Evolutionary conservation across 2,113 vertebrate genomes (phyloP).

Genomic region (Antennarius striatus): DNA sequence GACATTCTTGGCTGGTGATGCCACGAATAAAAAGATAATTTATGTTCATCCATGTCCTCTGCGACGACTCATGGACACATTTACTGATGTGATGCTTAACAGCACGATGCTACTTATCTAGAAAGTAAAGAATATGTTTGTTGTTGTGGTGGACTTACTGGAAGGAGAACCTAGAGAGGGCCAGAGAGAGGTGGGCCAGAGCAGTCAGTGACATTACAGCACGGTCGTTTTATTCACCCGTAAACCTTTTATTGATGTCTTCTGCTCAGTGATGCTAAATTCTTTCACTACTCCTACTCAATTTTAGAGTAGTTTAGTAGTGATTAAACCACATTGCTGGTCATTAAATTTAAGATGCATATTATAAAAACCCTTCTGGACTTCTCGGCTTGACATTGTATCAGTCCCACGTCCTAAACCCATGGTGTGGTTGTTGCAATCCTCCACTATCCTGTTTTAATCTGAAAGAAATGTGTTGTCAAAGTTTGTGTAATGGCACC

Average conservation of each 20-base stretch:
- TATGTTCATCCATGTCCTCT: not conserved
- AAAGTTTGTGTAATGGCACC: no score
- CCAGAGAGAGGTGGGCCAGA: no score
- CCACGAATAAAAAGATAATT: not conserved
- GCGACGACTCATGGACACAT: not conserved
- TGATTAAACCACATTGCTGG: not conserved
- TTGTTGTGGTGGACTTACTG: not conserved
- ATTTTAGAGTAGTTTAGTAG: not conserved
- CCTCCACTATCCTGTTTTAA: no score
- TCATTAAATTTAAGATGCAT: not conserved
- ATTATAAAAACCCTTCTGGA: no score
- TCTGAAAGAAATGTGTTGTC: no score
- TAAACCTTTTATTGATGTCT: not conserved
- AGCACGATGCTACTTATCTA: not conserved
- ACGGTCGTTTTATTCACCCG: not conserved
- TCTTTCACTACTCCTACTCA: conserved; percentile 1
- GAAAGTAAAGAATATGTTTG: not conserved
- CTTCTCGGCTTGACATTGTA: no score
- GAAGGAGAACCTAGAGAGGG: no score
- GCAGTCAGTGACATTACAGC: not conserved
- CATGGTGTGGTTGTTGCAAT: no score
- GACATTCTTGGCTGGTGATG: not conserved
- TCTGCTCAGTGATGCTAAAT: not conserved
- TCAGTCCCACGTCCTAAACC: no score
- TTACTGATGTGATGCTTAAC: not conserved